A percentile compares a stretch with the other conserved stretches of the same genome.
Evolutionary conservation across 2,113 vertebrate genomes (phyloP).

Genomic region (Ancistrus triradiatus): DNA sequence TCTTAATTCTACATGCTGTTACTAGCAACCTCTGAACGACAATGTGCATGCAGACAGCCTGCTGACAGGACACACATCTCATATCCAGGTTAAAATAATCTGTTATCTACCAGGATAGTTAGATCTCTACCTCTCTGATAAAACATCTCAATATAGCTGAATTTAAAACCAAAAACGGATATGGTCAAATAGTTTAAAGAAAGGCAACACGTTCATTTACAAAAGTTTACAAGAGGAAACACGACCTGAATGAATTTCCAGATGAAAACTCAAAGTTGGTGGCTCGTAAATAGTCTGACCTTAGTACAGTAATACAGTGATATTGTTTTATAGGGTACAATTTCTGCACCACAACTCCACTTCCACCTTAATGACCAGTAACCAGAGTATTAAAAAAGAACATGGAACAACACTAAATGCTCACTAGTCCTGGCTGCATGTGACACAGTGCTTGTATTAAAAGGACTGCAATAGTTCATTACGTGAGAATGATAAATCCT

Average conservation of each 20-base stretch:
- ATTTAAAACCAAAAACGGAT: slow-evolving; percentile 61
- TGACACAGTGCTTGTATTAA: too few relatives aligned
- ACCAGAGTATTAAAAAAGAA: too few relatives aligned
- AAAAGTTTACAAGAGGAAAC: slow-evolving; percentile 69
- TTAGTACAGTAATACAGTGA: slow-evolving; percentile 11
- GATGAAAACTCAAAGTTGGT: slow-evolving; percentile 46
- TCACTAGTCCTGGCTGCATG: too few relatives aligned
- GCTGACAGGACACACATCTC: slow-evolving; percentile 48
- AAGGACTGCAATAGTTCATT: too few relatives aligned
- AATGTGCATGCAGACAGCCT: slow-evolving; percentile 59
- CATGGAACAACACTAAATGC: too few relatives aligned
- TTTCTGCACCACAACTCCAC: too few relatives aligned
- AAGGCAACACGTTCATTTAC: slow-evolving; percentile 64
- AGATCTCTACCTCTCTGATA: slow-evolving; percentile 56
- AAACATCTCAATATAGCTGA: slow-evolving; percentile 57
- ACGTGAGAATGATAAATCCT: too few relatives aligned
- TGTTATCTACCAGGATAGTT: slow-evolving; percentile 54
- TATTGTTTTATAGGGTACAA: too few relatives aligned
- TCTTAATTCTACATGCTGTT: slow-evolving; percentile 31
- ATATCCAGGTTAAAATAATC: slow-evolving; percentile 56
- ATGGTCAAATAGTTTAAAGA: slow-evolving; percentile 54
- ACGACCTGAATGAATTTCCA: slow-evolving; percentile 52
- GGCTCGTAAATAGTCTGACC: slow-evolving; percentile 10
- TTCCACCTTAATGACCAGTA: too few relatives aligned
- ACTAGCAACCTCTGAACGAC: slow-evolving; percentile 29